Evolutionary conservation across 2,113 vertebrate species (phyloP), one percentile per base, ranked within the genome.

Genomic region (Tichodroma muraria): DNA sequence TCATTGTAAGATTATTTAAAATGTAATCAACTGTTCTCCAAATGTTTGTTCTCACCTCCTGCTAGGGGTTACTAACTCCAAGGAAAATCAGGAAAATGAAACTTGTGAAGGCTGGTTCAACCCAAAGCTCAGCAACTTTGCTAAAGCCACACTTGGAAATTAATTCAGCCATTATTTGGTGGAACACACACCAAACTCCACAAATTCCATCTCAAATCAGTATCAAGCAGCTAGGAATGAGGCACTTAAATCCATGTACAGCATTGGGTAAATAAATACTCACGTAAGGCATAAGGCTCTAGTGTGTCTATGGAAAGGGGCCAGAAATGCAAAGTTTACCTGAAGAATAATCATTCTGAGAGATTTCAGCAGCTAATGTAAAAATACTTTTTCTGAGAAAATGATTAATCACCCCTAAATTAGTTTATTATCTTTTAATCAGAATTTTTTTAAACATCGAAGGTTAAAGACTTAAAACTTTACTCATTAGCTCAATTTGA

Each of bases 161-260:
- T 10, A 33, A 40, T 0, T 71, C 61, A 70, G 38, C 13, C 25
- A n/a, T n/a, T n/a, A n/a, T n/a, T n/a, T n/a, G n/a, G n/a, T 1
- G 2, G 56, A 89, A 50, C 8, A 22, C 6, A 15, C 54, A 73
- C 37, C 15, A 12, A 54, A 61, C 16, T n/a, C n/a, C 37, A 53
- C 9, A 52, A 89, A 65, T 57, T 70, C 27, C 1, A 0, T 22
- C 49, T 82, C 25, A 12, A 63, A 88, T 44, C 53, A 49, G 49
- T 8, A 82, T 53, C 53, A 64, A 72, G 61, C 23, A 81, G 33
- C 9, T 52, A 44, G n/a, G 37, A 60, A 85, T 22, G 23, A 42
- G 35, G 23, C 24, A 65, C 12, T 53, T 44, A 33, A 65, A 77
- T 18, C 33, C 57, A 64, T 35, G 25, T 60, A 27, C 27, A 35